phyloP scores from a whole-genome alignment of 2,888 invertebrate genomes.

The Eumerus sabulonum region DNA sequence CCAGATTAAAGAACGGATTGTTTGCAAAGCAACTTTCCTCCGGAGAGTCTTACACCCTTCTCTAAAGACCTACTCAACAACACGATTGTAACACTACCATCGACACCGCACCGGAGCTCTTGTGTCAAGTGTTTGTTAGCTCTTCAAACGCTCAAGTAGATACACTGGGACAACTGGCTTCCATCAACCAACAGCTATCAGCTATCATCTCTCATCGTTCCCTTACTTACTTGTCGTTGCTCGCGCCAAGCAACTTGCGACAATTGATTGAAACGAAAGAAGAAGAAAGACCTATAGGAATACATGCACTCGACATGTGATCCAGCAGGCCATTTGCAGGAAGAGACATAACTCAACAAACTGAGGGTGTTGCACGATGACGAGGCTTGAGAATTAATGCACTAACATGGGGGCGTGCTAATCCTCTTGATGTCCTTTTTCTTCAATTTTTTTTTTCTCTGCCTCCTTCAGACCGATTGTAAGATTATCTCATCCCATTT shows the following conservation, averaged over 20 bases:
- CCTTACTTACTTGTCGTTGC: slow-evolving; percentile 34
- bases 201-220: background rate
- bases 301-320: slow-evolving; percentile 56
- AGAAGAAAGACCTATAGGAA: slow-evolving; percentile 12
- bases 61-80: slow-evolving; percentile 14
- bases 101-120: slow-evolving; percentile 27
- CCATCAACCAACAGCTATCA: slow-evolving; percentile 63
- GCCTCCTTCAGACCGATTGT: slow-evolving; percentile 18
- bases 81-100: slow-evolving; percentile 25
- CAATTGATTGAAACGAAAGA: slow-evolving; percentile 65
- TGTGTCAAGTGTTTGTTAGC: slow-evolving; percentile 28
- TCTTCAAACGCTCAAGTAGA: slow-evolving; percentile 43
- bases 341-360: slow-evolving; percentile 30
- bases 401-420: slow-evolving; percentile 46
- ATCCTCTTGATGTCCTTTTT: slow-evolving; percentile 61
- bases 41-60: no score
- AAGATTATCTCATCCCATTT: slow-evolving; percentile 55
- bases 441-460: background rate
- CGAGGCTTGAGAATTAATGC: slow-evolving; percentile 22
- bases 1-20: no score
- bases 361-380: slow-evolving; percentile 24
- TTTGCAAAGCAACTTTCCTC: no score
- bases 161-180: slow-evolving; percentile 22
- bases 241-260: slow-evolving; percentile 19
- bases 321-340: slow-evolving; percentile 63